These are phyloP conservation scores for Petrolisthes manimaculis DNA, from an alignment of 2,888 invertebrate genomes.

Conservation along the genomic window DNA sequence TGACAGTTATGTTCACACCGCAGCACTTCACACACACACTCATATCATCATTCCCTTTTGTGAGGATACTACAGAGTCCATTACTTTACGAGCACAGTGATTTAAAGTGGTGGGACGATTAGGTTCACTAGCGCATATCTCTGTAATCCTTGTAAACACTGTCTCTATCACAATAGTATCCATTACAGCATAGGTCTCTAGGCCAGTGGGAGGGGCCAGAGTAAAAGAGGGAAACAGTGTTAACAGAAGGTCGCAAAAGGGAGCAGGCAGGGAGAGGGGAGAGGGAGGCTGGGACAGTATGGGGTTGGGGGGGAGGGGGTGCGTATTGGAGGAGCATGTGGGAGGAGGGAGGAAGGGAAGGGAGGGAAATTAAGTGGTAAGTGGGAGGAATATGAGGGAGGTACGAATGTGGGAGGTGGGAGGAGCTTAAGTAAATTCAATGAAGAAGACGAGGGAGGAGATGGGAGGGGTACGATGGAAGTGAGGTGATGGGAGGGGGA, in stretches of 20 bases:
- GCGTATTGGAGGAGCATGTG: not conserved
- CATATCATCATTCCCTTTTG: constrained; percentile 13
- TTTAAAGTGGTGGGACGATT: too few species aligned
- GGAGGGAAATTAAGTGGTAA: not conserved
- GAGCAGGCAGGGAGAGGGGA: not conserved
- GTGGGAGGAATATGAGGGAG: too few species aligned
- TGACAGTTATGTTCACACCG: constrained; percentile 24
- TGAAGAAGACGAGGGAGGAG: not conserved
- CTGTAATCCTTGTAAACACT: too few species aligned
- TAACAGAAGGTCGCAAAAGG: too few species aligned
- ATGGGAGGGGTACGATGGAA: not conserved
- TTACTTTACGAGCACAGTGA: too few species aligned
- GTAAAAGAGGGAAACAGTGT: too few species aligned
- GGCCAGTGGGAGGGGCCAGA: constrained; percentile 29
- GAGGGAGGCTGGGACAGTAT: constrained; percentile 12
- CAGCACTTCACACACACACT: not conserved
- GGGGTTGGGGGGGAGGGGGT: constrained; percentile 2
- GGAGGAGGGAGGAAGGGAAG: not conserved
- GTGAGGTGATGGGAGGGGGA: not conserved
- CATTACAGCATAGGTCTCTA: too few species aligned
- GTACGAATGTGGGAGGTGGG: too few species aligned
- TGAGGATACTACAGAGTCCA: too few species aligned
- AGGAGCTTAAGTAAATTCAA: not conserved
- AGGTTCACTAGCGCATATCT: too few species aligned
- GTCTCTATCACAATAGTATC: too few species aligned